These are phyloP conservation scores for Cinclus cinclus DNA, from an alignment of 2,113 vertebrate species.

Conservation along the genomic window DNA sequence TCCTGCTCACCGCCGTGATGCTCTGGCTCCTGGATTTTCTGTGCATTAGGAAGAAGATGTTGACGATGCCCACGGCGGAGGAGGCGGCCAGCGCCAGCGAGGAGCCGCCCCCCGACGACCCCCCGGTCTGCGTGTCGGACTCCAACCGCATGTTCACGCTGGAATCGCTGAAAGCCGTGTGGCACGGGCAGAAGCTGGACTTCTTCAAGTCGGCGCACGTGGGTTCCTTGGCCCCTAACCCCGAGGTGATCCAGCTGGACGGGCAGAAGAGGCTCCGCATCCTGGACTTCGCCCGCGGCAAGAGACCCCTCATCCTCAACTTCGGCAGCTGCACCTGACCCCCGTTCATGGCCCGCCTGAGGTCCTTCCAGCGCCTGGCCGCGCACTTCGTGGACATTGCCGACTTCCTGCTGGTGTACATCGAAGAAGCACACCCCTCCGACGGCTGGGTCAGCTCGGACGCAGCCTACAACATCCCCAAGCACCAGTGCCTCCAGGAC, in stretches of 20 bases:
- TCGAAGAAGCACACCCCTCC: slow-evolving; percentile 96
- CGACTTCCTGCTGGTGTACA: slow-evolving; percentile 96
- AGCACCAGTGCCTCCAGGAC: slow-evolving; percentile 95
- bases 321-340: slow-evolving; percentile 99
- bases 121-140: slow-evolving; percentile 93
- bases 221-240: slow-evolving; percentile 89
- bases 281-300: slow-evolving; percentile 88
- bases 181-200: slow-evolving; percentile 97
- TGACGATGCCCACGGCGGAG: slow-evolving; percentile 80
- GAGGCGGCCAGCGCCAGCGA: slow-evolving; percentile 21
- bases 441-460: slow-evolving; percentile 98
- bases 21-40: slow-evolving; percentile 96
- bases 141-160: slow-evolving; percentile 94
- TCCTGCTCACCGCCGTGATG: slow-evolving; percentile 91
- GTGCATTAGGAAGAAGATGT: slow-evolving; percentile 91
- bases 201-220: slow-evolving; percentile 93
- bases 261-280: slow-evolving; percentile 81
- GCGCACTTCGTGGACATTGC: slow-evolving; percentile 91
- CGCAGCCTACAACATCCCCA: slow-evolving; percentile 92
- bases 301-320: slow-evolving; percentile 92
- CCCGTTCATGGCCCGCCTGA: slow-evolving; percentile 97
- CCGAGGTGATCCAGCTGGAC: slow-evolving; percentile 89
- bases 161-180: slow-evolving; percentile 94
- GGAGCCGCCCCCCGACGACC: slow-evolving; percentile 84
- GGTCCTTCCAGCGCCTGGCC: slow-evolving; percentile 91